Evolutionary conservation across 2,113 vertebrate species (phyloP).

Genomic region (Poicephalus meyeri): DNA sequence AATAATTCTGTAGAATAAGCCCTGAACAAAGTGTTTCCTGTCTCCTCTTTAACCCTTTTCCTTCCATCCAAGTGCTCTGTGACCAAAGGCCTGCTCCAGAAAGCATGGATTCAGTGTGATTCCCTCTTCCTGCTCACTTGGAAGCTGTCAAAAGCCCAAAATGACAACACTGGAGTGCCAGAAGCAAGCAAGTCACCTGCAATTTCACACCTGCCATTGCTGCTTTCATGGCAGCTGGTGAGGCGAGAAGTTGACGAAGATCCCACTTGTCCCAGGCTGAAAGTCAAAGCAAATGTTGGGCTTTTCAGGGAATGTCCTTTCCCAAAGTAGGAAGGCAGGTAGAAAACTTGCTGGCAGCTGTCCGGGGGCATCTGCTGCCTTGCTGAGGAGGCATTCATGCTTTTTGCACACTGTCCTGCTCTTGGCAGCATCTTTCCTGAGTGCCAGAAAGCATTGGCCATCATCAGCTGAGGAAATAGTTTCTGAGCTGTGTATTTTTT

Average conservation of each 20-base stretch:
- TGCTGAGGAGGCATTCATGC: neutral
- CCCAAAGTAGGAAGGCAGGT: conserved; percentile 28
- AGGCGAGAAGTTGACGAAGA: conserved; percentile 60
- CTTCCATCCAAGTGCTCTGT: neutral
- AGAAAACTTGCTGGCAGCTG: conserved; percentile 57
- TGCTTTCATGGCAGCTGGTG: conserved; percentile 47
- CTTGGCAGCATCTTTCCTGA: conserved; percentile 20
- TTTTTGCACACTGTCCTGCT: neutral
- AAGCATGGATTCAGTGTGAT: neutral
- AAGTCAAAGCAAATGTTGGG: conserved; percentile 52
- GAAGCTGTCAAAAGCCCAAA: conserved; percentile 31
- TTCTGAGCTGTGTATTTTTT: conserved; percentile 16
- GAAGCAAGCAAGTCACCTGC: conserved; percentile 46
- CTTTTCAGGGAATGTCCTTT: conserved; percentile 44
- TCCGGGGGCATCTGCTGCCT: conserved; percentile 26
- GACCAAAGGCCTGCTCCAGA: neutral
- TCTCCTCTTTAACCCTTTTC: neutral
- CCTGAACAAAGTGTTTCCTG: neutral
- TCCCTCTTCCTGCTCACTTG: neutral
- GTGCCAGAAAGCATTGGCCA: neutral
- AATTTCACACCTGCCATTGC: conserved; percentile 55
- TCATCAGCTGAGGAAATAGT: neutral
- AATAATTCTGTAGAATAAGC: neutral
- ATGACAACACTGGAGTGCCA: conserved; percentile 43
- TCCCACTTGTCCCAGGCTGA: conserved; percentile 52